phyloP scores from a whole-genome alignment of 1,140 invertebrate species.

The Eumaeus atala region DNA sequence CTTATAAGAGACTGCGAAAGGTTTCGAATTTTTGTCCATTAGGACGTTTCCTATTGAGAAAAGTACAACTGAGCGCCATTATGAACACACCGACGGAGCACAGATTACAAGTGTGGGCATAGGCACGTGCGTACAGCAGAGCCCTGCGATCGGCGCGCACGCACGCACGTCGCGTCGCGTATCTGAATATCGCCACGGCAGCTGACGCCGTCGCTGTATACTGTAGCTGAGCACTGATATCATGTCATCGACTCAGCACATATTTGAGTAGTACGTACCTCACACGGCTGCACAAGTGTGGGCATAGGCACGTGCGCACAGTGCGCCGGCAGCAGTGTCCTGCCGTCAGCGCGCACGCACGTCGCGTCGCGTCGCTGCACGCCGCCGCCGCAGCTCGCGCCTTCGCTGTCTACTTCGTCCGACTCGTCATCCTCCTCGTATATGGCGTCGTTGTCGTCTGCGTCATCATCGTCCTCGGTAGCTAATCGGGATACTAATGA shows the following conservation, averaged over 20 bases:
- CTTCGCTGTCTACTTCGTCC: constrained; percentile 33
- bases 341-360: constrained; percentile 55
- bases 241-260: background rate
- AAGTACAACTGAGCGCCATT: too few relatives aligned
- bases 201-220: too few relatives aligned
- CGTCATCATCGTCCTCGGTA: constrained; percentile 47
- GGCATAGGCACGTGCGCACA: constrained; percentile 56
- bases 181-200: too few relatives aligned
- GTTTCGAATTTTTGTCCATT: too few relatives aligned
- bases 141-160: too few relatives aligned
- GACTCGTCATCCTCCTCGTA: constrained; percentile 48
- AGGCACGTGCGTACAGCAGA: too few relatives aligned
- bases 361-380: constrained; percentile 56
- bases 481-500: constrained; percentile 8
- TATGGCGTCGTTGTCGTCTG: constrained; percentile 46
- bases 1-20: too few relatives aligned
- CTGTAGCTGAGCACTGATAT: too few relatives aligned
- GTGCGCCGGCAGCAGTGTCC: constrained; percentile 48
- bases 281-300: constrained; percentile 63
- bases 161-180: too few relatives aligned
- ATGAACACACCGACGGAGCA: too few relatives aligned
- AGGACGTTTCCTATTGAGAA: too few relatives aligned
- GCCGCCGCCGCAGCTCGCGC: constrained; percentile 57
- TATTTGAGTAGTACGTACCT: constrained; percentile 37
- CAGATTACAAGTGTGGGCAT: too few relatives aligned